Evolutionary conservation across 2,797 vertebrate genomes (phyloP).

Genomic region (Paratrypauchen microcephalus): DNA sequence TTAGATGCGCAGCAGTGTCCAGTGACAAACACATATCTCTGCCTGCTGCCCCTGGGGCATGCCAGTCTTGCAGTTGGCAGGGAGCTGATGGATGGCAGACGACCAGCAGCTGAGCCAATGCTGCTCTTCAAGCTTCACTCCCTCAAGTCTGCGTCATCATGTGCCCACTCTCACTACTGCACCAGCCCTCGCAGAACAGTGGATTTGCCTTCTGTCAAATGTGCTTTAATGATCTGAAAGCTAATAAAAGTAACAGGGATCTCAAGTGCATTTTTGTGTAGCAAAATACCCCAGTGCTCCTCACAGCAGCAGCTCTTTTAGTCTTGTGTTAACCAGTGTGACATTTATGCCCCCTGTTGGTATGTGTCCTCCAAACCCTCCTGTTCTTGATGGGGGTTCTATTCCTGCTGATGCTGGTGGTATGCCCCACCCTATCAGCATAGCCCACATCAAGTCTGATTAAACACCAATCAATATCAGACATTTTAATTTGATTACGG

Average conservation of each 20-base stretch:
- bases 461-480: slow-evolving; percentile 59
- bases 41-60: slow-evolving; percentile 48
- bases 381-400: slow-evolving; percentile 52
- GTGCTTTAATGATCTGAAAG: neutral
- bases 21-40: slow-evolving; percentile 46
- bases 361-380: slow-evolving; percentile 44
- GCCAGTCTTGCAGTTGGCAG: slow-evolving; percentile 71
- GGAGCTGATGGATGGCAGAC: slow-evolving; percentile 67
- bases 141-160: slow-evolving; percentile 28
- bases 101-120: slow-evolving; percentile 56
- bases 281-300: slow-evolving; percentile 6
- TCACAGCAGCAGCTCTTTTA: slow-evolving; percentile 23
- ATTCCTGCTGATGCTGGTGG: slow-evolving; percentile 61
- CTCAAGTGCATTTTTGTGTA: neutral
- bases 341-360: slow-evolving; percentile 50
- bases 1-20: slow-evolving; percentile 51
- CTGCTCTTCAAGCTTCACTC: slow-evolving; percentile 40
- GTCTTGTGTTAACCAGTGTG: slow-evolving; percentile 46
- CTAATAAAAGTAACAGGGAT: neutral
- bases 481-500: slow-evolving; percentile 57
- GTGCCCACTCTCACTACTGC: slow-evolving; percentile 31
- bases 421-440: slow-evolving; percentile 41
- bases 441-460: slow-evolving; percentile 64
- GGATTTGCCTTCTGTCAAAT: neutral
- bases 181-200: neutral